Base-by-base conservation (phyloP, 2,888 invertebrate genomes). In the Nesidiocoris tenuis region DNA sequence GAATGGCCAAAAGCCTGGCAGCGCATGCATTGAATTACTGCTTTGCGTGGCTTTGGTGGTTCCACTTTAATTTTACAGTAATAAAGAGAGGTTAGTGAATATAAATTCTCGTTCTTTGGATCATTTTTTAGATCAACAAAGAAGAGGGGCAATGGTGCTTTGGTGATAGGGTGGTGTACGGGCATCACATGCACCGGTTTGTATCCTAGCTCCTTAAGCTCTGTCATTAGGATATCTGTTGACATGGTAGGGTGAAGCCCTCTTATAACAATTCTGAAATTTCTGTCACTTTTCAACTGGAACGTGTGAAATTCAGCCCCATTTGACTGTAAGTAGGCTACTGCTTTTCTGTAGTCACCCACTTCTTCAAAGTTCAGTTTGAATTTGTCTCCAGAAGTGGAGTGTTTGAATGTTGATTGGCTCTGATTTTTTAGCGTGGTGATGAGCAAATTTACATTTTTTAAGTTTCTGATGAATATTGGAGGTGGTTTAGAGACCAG, bases 11-110 rank as follows among this genome's bases (percentile, higher is more conserved):
- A 67, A 9, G 54, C 5, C 19, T 67, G 67, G n/a, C 67, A 67
- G 5, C n/a, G 18, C 21, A 67, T 9, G n/a, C 68, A 67, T 21
- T 67, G 68, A 9, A 56, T 67, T 9, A 67, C 55, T 56, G 39
- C 21, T n/a, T 56, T 54, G 21, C 23, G 54, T 9, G 68, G 68
- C 56, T 67, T 67, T 23, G 68, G 68, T 19, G 68, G 68, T 67
- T 67, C 68, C 5, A 67, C 68, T 56, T 65, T 65, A 9, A 65
- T 23, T 17, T 65, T 65, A 18, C 9, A 23, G n/a, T 65, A 65
- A 39, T 39, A 39, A 0, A 65, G 3, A 18, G n/a, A 2, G 2
- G 25, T 7, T 7, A 65, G 39, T 1, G 65, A 65, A 39, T 39
- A 65, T 16, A 65, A 18, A 39, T 24, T 39, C 12, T 16, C 0